These are phyloP conservation scores for Saimiri boliviensis DNA, from an alignment of 2,113 vertebrate species.

Conservation along the genomic window DNA sequence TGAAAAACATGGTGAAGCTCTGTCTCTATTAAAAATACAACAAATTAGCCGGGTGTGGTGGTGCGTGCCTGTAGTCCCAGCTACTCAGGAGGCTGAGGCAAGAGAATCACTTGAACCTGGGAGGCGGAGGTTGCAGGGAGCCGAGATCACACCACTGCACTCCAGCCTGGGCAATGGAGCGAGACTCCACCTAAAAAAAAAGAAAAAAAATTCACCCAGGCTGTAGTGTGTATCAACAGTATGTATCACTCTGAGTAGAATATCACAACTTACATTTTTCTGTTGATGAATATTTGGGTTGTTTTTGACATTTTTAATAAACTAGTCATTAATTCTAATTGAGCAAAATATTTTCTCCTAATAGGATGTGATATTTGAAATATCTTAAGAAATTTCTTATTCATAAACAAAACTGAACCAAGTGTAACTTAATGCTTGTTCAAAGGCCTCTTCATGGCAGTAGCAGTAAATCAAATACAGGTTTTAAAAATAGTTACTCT, in stretches of 20 bases:
- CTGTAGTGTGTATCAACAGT: not conserved
- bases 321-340: not conserved
- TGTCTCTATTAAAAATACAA: no score
- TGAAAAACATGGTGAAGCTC: no score
- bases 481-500: not conserved
- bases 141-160: no score
- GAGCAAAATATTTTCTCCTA: not conserved
- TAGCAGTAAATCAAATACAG: not conserved
- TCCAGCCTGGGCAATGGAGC: no score
- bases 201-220: not conserved
- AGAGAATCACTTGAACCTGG: no score
- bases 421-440: not conserved
- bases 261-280: not conserved
- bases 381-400: not conserved
- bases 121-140: no score
- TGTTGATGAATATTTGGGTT: not conserved
- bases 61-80: no score
- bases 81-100: no score
- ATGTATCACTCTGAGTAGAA: not conserved
- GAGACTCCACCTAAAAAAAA: no score
- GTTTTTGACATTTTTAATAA: slow-evolving; percentile 22
- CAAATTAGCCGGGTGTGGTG: no score
- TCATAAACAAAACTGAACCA: not conserved
- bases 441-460: not conserved
- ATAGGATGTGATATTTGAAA: not conserved